Base-by-base conservation (phyloP, 1,140 invertebrate species). In the Portunus trituberculatus region DNA sequence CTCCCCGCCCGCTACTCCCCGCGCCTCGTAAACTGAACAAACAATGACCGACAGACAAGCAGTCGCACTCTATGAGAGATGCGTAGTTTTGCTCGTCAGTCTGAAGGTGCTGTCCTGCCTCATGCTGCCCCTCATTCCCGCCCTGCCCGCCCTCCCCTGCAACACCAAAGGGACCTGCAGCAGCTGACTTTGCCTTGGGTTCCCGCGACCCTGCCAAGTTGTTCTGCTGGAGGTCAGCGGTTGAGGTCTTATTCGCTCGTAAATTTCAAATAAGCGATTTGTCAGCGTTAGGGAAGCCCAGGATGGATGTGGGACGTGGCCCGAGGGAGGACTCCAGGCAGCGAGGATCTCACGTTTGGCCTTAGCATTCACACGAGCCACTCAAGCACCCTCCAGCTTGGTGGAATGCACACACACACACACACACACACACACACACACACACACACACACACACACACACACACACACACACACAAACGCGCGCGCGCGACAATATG, bases 31-130 rank as follows among this genome's bases (percentile, higher is more conserved):
- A 76, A 76, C 20, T 76, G 67, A 76, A 76, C 67, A 76, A 76
- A 76, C 67, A 76, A 76, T n/a, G 67, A n/a, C 67, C 67, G 67
- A 76, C 67, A 76, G 67, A 76, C 67, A 76, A n/a, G 67, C 52
- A 20, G 67, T 76, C 67, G 25, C 67, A n/a, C 67, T 25, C 4
- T 0, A 76, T 76, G 67, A 76, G 67, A 20, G 67, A 76, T n/a
- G 67, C 6, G 20, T 76, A 25, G 12, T 76, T 76, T 76, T 25
- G 25, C 67, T 76, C 67, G 20, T 7, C n/a, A n/a, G 67, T 8
- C 67, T 76, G 67, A 20, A 7, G 67, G 67, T n/a, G 67, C 20
- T 76, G 20, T n/a, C 6, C 67, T n/a, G 67, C 67, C 67, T n/a
- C 67, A 0, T 20, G 12, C 8, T 10, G 12, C 12, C 12, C 39